These are phyloP conservation scores for Aradophagus sp. DNA, from an alignment of 1,140 invertebrate species.

Conservation along the genomic window DNA sequence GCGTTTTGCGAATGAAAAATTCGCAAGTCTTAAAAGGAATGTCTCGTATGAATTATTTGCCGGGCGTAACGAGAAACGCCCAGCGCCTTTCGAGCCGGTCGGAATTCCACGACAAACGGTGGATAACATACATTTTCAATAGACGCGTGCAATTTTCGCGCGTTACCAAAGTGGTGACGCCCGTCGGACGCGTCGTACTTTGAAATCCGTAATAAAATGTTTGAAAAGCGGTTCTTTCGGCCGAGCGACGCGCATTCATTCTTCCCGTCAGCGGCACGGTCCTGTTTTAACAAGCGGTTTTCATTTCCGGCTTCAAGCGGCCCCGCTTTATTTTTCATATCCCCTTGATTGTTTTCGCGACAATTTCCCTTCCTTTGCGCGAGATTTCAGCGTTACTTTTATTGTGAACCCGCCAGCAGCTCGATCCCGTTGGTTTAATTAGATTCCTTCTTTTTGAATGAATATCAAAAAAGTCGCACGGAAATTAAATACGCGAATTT, in stretches of 20 bases:
- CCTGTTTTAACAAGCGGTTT: conserved; percentile 53
- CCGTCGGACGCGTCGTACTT: conserved; percentile 30
- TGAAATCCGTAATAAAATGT: conserved; percentile 51
- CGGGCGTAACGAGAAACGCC: conserved; percentile 16
- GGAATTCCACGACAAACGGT: conserved; percentile 28
- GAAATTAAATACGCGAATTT: background rate
- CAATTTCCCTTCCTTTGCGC: conserved; percentile 19
- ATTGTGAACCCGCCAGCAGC: conserved; percentile 8
- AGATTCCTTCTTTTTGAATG: conserved; percentile 1
- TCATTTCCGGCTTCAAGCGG: conserved; percentile 49
- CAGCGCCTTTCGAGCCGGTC: conserved; percentile 20
- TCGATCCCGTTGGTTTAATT: too few relatives aligned
- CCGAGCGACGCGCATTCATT: conserved; percentile 42
- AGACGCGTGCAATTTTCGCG: conserved; percentile 33
- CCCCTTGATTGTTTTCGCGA: conserved; percentile 32
- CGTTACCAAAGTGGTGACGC: conserved; percentile 28
- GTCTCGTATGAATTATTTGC: conserved; percentile 37
- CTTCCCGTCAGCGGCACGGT: conserved; percentile 33
- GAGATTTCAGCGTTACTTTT: conserved; percentile 22
- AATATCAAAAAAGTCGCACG: background rate
- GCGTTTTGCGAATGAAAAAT: too few relatives aligned
- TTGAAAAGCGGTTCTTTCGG: conserved; percentile 43
- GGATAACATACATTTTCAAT: conserved; percentile 26
- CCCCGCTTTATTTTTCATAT: conserved; percentile 48
- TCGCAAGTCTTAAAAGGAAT: too few relatives aligned